Percentiles rank a stretch among this genome's conserved stretches.
Conservation (phyloP, 2,797 vertebrate species). For the Todus mexicanus region DNA sequence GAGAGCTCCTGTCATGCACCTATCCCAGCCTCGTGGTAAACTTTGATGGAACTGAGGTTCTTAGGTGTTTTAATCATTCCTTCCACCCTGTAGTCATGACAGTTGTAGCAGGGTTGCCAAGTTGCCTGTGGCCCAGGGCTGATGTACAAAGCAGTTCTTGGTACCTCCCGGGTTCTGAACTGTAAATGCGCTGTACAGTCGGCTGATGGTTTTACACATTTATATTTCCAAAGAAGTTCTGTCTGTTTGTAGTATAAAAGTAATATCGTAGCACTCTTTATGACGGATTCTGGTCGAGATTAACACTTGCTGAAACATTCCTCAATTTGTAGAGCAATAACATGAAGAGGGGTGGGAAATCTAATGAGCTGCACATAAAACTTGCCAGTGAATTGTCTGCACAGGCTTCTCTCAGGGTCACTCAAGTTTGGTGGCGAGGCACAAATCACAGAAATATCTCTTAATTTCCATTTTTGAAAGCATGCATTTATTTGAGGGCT, state of each 20-base stretch:
- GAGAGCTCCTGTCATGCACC: too few relatives aligned
- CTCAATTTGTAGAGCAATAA: slow-evolving; percentile 34
- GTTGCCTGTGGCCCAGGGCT: slow-evolving; percentile 60
- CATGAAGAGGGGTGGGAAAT: background rate
- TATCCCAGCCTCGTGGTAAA: slow-evolving; percentile 22
- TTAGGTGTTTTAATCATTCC: background rate
- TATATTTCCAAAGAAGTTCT: slow-evolving; percentile 72
- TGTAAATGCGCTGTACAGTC: slow-evolving; percentile 77
- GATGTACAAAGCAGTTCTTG: slow-evolving; percentile 49
- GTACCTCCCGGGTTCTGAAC: slow-evolving; percentile 51
- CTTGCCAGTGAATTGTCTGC: slow-evolving; percentile 26
- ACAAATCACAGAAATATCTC: slow-evolving; percentile 22
- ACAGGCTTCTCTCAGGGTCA: slow-evolving; percentile 45
- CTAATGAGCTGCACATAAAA: background rate
- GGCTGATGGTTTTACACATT: slow-evolving; percentile 70
- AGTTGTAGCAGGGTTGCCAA: slow-evolving; percentile 62
- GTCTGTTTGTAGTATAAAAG: slow-evolving; percentile 75
- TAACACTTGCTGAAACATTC: background rate
- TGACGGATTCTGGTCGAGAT: background rate
- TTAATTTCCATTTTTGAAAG: background rate
- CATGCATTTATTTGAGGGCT: background rate
- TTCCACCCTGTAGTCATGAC: slow-evolving; percentile 21
- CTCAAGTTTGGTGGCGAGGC: slow-evolving; percentile 29
- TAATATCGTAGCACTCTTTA: slow-evolving; percentile 46
- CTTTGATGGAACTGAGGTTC: slow-evolving; percentile 8